Conservation (phyloP, 2,113 vertebrate species). For the Pogona vitticeps region DNA sequence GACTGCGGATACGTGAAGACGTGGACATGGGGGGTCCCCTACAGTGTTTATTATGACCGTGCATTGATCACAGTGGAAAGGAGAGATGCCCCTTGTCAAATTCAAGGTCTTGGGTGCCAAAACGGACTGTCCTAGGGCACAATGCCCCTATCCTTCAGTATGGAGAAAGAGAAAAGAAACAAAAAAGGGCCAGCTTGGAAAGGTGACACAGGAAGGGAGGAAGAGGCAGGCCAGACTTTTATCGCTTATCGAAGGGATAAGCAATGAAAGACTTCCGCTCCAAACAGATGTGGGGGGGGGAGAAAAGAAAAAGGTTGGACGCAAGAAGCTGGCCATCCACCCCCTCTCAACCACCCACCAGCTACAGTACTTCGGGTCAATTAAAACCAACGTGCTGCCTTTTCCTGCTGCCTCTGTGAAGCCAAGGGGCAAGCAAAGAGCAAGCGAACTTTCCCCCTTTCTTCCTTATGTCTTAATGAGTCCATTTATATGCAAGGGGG, state of each 20-base stretch:
- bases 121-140: too few relatives aligned
- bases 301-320: background rate
- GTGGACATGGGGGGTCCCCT: too few relatives aligned
- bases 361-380: background rate
- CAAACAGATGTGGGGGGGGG: background rate
- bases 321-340: background rate
- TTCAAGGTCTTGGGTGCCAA: too few relatives aligned
- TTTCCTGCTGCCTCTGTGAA: background rate
- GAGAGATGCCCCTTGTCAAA: too few relatives aligned
- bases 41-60: too few relatives aligned
- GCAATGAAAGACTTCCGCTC: background rate
- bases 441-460: too few relatives aligned
- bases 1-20: too few relatives aligned
- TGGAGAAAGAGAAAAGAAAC: background rate
- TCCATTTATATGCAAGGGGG: constrained; percentile 16
- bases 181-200: too few relatives aligned
- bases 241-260: background rate
- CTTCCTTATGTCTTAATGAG: constrained; percentile 3
- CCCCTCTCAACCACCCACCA: background rate
- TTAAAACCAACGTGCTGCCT: background rate
- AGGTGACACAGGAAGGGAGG: background rate
- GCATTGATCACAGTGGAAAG: too few relatives aligned
- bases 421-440: background rate
- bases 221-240: background rate
- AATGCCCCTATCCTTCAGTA: too few relatives aligned